These are phyloP conservation scores for Hirtodrosophila duncani DNA, from an alignment of 2,888 invertebrate species.

Conservation along the genomic window DNA sequence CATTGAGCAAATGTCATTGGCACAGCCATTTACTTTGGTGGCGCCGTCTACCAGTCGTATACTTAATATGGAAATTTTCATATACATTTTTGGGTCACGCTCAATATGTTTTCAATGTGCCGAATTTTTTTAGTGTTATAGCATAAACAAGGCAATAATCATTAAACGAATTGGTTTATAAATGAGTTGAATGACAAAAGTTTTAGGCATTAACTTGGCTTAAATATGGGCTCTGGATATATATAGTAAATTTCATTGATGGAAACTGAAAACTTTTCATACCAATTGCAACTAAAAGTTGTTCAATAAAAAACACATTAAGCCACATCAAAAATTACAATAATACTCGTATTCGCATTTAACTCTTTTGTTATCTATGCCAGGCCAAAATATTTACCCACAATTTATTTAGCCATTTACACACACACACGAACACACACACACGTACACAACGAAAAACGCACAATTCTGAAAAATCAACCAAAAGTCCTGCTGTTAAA, in stretches of 20 bases:
- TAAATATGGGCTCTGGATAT: no score
- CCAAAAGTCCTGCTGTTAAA: slow-evolving; percentile 13
- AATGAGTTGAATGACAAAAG: slow-evolving; percentile 23
- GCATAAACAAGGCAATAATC: slow-evolving; percentile 47
- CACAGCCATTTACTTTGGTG: slow-evolving; percentile 3
- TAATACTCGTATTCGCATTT: no score
- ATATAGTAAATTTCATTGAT: not conserved
- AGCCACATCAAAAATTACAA: slow-evolving; percentile 9
- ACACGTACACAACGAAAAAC: no score
- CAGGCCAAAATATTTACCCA: no score
- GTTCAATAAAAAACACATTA: slow-evolving; percentile 12
- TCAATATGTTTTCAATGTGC: slow-evolving; percentile 20
- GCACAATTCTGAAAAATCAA: not conserved
- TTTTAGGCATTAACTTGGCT: slow-evolving; percentile 5
- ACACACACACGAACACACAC: no score
- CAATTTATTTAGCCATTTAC: no score
- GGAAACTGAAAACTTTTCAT: slow-evolving; percentile 11
- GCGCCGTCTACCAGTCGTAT: slow-evolving; percentile 16
- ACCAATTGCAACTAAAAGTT: slow-evolving; percentile 8
- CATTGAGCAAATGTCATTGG: slow-evolving; percentile 3
- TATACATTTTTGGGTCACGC: slow-evolving; percentile 26
- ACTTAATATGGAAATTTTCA: slow-evolving; percentile 28
- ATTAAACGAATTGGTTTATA: slow-evolving; percentile 38
- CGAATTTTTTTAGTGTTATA: no score
- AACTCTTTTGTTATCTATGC: no score